Percentiles rank a stretch among this genome's conserved stretches.
phyloP scores from a whole-genome alignment of 2,888 invertebrate genomes.

The Nomada lathburiana region DNA sequence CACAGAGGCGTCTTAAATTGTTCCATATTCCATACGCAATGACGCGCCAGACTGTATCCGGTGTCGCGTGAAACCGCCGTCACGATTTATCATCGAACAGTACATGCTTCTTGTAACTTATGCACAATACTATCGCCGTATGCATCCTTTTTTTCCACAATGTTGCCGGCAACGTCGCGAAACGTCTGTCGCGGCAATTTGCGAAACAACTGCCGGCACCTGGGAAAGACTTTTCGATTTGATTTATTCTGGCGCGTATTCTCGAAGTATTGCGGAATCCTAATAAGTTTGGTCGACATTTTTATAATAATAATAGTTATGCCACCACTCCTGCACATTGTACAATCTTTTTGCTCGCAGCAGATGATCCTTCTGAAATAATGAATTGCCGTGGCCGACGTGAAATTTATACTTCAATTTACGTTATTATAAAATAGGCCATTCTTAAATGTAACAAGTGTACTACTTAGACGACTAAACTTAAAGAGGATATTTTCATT shows the following conservation, averaged over 20 bases:
- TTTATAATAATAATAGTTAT: too few species aligned
- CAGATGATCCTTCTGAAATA: too few species aligned
- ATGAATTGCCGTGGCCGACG: too few species aligned
- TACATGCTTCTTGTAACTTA: conserved; percentile 67
- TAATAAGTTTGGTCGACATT: too few species aligned
- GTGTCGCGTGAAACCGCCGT: conserved; percentile 46
- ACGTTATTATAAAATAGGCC: too few species aligned
- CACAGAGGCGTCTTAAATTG: conserved; percentile 61
- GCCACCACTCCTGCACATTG: too few species aligned
- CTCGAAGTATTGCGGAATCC: too few species aligned
- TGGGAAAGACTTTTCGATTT: conserved; percentile 39
- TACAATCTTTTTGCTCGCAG: too few species aligned
- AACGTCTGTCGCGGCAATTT: conserved; percentile 52
- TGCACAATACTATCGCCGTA: conserved; percentile 53
- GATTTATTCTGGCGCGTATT: conserved; percentile 20
- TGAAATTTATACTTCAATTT: too few species aligned
- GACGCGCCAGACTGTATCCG: conserved; percentile 56
- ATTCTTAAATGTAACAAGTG: too few species aligned
- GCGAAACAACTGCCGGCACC: conserved; percentile 49
- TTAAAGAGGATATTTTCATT: too few species aligned
- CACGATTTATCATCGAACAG: conserved; percentile 67
- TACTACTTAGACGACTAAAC: too few species aligned
- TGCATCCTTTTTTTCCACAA: conserved; percentile 41
- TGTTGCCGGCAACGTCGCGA: conserved; percentile 61
- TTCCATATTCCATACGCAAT: conserved; percentile 54